A percentile compares a stretch with the other conserved stretches of the same genome.
Evolutionary conservation across 2,888 invertebrate species (phyloP).

Genomic region (Alentia gelatinosa): DNA sequence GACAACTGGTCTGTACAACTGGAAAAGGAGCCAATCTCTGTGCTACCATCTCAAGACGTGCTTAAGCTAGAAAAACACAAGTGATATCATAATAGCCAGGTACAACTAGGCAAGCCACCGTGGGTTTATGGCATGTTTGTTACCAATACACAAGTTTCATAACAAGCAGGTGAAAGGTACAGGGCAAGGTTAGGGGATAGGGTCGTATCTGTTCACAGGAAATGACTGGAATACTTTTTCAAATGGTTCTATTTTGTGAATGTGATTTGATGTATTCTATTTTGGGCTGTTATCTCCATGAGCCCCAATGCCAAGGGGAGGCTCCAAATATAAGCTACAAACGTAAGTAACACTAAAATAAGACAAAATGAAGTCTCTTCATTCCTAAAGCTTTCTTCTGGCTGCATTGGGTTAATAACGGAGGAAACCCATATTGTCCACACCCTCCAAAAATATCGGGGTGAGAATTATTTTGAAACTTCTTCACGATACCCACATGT

Average conservation of each 20-base stretch:
- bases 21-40: slow-evolving; percentile 42
- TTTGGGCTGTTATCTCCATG: background rate
- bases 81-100: background rate
- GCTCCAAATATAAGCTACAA: background rate
- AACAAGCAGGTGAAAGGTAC: background rate
- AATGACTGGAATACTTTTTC: background rate
- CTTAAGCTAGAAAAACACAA: slow-evolving; percentile 42
- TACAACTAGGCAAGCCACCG: background rate
- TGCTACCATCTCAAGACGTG: slow-evolving; percentile 44
- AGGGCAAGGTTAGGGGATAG: background rate
- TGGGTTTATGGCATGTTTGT: background rate
- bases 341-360: background rate
- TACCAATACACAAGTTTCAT: background rate
- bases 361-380: background rate
- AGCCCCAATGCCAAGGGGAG: background rate
- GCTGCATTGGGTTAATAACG: too few relatives aligned
- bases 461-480: background rate
- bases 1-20: slow-evolving; percentile 43
- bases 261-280: background rate
- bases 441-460: background rate
- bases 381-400: background rate
- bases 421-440: too few relatives aligned
- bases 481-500: background rate
- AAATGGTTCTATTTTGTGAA: background rate
- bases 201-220: background rate